These are phyloP conservation scores for Heliconius melpomene DNA, from an alignment of 1,140 invertebrate genomes.

Conservation along the genomic window DNA sequence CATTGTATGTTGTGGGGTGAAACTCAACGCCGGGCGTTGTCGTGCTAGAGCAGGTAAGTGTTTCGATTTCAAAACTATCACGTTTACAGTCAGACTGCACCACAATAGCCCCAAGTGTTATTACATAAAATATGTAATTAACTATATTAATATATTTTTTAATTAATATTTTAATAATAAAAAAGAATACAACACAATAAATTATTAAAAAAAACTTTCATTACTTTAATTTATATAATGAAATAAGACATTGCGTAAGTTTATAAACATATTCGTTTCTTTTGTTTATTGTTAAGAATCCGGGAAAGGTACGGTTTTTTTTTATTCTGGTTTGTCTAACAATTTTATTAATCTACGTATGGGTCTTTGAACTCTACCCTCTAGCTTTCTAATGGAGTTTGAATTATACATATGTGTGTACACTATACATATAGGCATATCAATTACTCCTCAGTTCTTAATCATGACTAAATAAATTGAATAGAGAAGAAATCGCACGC, in stretches of 20 bases:
- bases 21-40: too few relatives aligned
- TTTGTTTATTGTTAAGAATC: neutral
- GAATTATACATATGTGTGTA: neutral
- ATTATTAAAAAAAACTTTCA: neutral
- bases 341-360: neutral
- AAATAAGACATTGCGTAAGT: neutral
- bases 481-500: too few relatives aligned
- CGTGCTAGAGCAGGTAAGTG: too few relatives aligned
- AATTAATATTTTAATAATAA: neutral
- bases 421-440: neutral
- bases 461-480: too few relatives aligned
- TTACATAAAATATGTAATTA: neutral
- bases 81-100: too few relatives aligned
- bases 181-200: neutral
- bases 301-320: neutral
- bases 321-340: neutral
- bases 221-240: neutral
- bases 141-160: neutral
- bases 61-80: too few relatives aligned
- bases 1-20: too few relatives aligned
- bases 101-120: too few relatives aligned
- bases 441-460: too few relatives aligned
- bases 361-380: neutral
- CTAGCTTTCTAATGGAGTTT: neutral
- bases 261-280: neutral